These are phyloP conservation scores for Danio rerio DNA, from an alignment of 2,113 vertebrate species.

Conservation along the genomic window GRCz12tu NC_133194.1:48545501-48546000, in stretches of 20 bases:
- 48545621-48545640: background rate
- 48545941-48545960: background rate
- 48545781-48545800: conserved; percentile 43
- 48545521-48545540: too few relatives aligned
- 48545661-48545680: conserved; percentile 9
- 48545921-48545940: conserved; percentile 37
- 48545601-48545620: background rate
- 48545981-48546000: conserved; percentile 16
- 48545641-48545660: background rate
- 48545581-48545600: background rate
- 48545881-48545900: conserved; percentile 59
- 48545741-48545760: conserved; percentile 38
- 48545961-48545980: conserved; percentile 48
- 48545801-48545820: conserved; percentile 57
- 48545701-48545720: conserved; percentile 43
- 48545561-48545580: too few relatives aligned
- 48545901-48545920: conserved; percentile 62
- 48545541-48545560: too few relatives aligned
- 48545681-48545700: conserved; percentile 14
- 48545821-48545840: conserved; percentile 51
- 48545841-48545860: conserved; percentile 63
- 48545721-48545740: conserved; percentile 54
- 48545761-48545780: conserved; percentile 55
- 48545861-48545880: conserved; percentile 67
- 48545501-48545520: too few relatives aligned